Evolutionary conservation across 2,888 invertebrate genomes (phyloP).

Genomic region (Zygaena filipendulae): DNA sequence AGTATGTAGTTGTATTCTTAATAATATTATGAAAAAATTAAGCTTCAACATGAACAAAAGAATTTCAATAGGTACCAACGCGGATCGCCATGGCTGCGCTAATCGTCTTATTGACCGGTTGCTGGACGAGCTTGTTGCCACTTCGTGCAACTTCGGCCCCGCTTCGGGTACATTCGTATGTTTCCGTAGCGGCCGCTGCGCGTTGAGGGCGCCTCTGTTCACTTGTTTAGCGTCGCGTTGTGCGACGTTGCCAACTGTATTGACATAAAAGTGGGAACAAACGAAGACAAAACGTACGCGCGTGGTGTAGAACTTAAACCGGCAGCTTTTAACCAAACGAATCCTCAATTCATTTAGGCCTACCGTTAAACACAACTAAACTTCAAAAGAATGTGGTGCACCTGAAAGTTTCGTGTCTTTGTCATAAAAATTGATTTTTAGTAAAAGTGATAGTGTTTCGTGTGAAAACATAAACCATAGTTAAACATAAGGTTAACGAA

Average conservation of each 20-base stretch:
- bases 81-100: conserved; percentile 45
- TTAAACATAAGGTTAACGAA: conserved; percentile 10
- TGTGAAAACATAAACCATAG: conserved; percentile 17
- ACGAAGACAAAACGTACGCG: conserved; percentile 66
- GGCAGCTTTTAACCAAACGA: conserved; percentile 59
- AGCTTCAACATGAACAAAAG: conserved; percentile 33
- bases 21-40: too few species aligned
- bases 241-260: conserved; percentile 70
- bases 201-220: conserved; percentile 65
- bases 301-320: conserved; percentile 59
- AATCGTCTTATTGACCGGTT: conserved; percentile 69
- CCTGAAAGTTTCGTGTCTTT: conserved; percentile 40
- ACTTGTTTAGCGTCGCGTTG: conserved; percentile 65
- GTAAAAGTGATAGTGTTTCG: conserved; percentile 26
- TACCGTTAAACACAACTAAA: conserved; percentile 21
- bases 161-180: conserved; percentile 44
- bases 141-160: conserved; percentile 53
- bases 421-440: conserved; percentile 38
- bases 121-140: conserved; percentile 59
- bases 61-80: conserved; percentile 34
- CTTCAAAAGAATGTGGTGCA: conserved; percentile 14
- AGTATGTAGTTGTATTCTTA: too few species aligned
- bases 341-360: neutral
- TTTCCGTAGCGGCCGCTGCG: conserved; percentile 58
- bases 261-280: conserved; percentile 52